Conservation (phyloP, 2,797 vertebrate species). For the Stomatorhinus walkeri region DNA sequence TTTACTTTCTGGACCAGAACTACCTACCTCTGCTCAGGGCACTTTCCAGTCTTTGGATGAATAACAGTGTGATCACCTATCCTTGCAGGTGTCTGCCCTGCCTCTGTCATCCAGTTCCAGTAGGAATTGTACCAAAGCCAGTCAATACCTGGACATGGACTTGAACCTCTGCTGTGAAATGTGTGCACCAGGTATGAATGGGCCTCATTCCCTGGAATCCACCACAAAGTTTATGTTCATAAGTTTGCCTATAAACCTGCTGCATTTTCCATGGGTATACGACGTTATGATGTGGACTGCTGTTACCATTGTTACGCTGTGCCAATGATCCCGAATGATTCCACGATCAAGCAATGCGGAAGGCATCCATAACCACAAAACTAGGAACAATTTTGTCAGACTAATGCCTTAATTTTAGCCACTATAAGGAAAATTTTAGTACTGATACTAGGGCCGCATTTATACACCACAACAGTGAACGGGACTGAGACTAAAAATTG, state of each 20-base stretch:
- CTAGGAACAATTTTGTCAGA: not conserved
- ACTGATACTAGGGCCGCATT: not conserved
- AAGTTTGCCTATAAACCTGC: not conserved
- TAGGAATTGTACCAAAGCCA: constrained; percentile 26
- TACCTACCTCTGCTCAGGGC: not conserved
- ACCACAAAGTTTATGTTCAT: not conserved
- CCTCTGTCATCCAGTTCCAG: not conserved
- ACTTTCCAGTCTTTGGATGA: not conserved
- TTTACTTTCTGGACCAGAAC: not conserved
- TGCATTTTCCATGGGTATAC: not conserved
- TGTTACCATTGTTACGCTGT: not conserved
- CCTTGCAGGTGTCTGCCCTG: constrained; percentile 20
- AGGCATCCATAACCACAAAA: not conserved
- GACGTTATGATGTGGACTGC: not conserved
- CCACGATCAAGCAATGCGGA: not conserved
- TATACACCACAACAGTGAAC: not conserved
- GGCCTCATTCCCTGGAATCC: not conserved
- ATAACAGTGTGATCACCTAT: not conserved
- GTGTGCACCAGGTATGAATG: constrained; percentile 52
- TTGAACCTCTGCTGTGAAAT: constrained; percentile 46
- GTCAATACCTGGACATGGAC: constrained; percentile 32
- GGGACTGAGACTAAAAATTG: not conserved
- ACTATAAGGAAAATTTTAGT: not conserved
- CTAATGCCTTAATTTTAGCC: not conserved
- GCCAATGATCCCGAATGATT: not conserved